Conservation (phyloP, 2,113 vertebrate species). For the Cepphus grylle region DNA sequence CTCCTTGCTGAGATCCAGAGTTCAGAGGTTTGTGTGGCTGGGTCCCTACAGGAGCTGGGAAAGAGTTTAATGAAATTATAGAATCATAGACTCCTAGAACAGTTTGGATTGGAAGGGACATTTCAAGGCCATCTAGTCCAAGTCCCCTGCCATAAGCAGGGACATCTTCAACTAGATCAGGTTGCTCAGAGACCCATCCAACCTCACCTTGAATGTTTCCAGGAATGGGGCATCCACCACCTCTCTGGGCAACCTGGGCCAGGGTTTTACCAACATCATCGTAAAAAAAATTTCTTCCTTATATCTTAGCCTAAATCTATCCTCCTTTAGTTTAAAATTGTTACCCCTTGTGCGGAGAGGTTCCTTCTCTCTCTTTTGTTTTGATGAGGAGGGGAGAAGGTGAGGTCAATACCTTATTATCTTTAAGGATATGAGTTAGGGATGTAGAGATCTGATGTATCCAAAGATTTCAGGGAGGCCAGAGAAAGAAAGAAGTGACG, state of each 20-base stretch:
- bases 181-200: not conserved
- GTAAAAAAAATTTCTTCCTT: not conserved
- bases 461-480: not conserved
- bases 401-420: not conserved
- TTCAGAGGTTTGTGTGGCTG: not conserved
- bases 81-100: not conserved
- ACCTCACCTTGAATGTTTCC: not conserved
- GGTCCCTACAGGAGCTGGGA: not conserved
- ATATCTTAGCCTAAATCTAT: not conserved
- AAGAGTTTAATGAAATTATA: not conserved
- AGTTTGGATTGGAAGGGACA: not conserved
- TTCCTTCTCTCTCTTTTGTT: not conserved
- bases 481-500: not conserved
- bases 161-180: not conserved
- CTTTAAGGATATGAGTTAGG: not conserved
- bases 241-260: not conserved
- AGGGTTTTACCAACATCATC: not conserved
- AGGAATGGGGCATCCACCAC: not conserved
- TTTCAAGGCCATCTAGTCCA: not conserved
- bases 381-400: not conserved
- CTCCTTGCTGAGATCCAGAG: not conserved
- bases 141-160: not conserved
- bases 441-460: not conserved
- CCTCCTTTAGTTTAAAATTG: not conserved
- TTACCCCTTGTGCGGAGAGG: accelerated